These are phyloP conservation scores for Alentia gelatinosa DNA, from an alignment of 2,888 invertebrate genomes.

Conservation along the genomic window DNA sequence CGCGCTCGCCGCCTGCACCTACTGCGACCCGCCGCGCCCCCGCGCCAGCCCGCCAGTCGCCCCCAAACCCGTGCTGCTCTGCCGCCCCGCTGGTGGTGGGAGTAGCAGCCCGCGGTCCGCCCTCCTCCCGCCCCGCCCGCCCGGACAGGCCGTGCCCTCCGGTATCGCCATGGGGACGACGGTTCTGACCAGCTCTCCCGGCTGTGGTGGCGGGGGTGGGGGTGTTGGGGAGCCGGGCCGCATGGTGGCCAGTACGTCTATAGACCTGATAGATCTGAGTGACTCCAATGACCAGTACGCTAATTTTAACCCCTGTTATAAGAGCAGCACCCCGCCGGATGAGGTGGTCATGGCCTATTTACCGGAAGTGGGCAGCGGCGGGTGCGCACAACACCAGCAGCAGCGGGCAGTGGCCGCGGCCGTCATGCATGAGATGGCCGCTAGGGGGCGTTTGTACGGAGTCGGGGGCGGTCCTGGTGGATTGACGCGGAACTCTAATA, in stretches of 20 bases:
- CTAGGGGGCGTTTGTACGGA: neutral
- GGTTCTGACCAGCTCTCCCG: neutral
- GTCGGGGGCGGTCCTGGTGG: neutral
- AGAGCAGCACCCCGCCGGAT: constrained; percentile 63
- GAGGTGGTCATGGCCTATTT: constrained; percentile 22
- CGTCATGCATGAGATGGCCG: neutral
- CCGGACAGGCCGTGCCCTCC: neutral
- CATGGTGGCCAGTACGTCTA: constrained; percentile 54
- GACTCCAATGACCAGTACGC: constrained; percentile 40
- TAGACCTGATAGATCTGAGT: constrained; percentile 54
- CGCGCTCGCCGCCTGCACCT: neutral
- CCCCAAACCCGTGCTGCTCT: neutral
- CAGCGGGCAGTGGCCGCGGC: neutral
- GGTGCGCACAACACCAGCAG: neutral
- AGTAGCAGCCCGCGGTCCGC: neutral
- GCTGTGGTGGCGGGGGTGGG: neutral
- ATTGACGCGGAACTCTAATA: neutral
- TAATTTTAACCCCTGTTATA: constrained; percentile 63
- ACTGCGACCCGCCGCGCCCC: constrained; percentile 49
- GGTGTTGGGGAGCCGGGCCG: neutral
- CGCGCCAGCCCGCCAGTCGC: constrained; percentile 44
- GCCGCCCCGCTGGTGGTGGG: neutral
- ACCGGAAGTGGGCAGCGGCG: neutral
- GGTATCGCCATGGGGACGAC: neutral
- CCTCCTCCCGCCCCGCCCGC: neutral